Conservation (phyloP, 1,140 invertebrate species). For the Bathynomus jamesi region DNA sequence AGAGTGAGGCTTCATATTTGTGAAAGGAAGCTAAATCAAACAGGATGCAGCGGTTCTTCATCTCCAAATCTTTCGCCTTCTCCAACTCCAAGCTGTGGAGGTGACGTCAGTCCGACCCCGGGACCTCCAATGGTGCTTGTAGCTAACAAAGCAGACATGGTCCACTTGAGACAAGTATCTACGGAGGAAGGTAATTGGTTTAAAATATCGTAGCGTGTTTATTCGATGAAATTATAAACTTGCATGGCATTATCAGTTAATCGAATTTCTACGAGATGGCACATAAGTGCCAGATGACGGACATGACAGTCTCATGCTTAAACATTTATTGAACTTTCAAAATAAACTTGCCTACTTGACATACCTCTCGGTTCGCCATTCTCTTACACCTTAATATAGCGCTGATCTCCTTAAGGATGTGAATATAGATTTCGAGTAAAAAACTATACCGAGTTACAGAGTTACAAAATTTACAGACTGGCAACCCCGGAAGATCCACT, state of each 20-base stretch:
- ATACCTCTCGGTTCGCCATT: too few relatives aligned
- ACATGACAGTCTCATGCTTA: too few relatives aligned
- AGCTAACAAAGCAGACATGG: conserved; percentile 86
- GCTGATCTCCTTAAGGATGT: too few relatives aligned
- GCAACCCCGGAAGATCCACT: too few relatives aligned
- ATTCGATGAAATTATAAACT: neutral
- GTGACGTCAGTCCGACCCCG: conserved; percentile 18
- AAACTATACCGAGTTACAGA: too few relatives aligned
- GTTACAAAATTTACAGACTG: too few relatives aligned
- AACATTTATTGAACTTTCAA: too few relatives aligned
- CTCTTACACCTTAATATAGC: too few relatives aligned
- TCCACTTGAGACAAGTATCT: conserved; percentile 80
- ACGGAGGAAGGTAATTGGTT: conserved; percentile 64
- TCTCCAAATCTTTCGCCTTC: conserved; percentile 40
- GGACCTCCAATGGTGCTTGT: conserved; percentile 61
- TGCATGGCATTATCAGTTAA: neutral
- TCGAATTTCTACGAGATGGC: too few relatives aligned
- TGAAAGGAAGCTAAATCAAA: conserved; percentile 42
- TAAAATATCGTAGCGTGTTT: neutral
- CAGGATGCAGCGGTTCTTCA: conserved; percentile 26
- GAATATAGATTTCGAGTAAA: too few relatives aligned
- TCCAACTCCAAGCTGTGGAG: conserved; percentile 41
- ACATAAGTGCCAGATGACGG: too few relatives aligned
- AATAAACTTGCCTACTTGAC: too few relatives aligned
- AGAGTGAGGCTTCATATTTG: conserved; percentile 61